A percentile compares a stretch with the other conserved stretches of the same genome.
Evolutionary conservation across 2,888 invertebrate genomes (phyloP).

Genomic region (Diaperis boleti): DNA sequence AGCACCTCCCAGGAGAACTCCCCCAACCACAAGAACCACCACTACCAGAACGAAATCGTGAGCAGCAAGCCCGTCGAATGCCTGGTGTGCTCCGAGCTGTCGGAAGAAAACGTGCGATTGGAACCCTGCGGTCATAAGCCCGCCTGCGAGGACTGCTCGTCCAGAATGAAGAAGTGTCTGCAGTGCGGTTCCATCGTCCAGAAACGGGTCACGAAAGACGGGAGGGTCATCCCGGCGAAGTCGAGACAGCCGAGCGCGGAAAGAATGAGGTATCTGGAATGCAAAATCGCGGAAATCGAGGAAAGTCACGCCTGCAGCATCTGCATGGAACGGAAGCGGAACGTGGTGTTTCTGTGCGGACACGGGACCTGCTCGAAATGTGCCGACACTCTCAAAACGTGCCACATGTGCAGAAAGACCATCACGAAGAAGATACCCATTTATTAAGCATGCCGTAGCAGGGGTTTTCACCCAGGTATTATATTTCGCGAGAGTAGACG

Average conservation of each 20-base stretch:
- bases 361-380: conserved; percentile 88
- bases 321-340: conserved; percentile 86
- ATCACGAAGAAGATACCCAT: conserved; percentile 79
- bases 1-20: conserved; percentile 62
- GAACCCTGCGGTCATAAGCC: conserved; percentile 82
- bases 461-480: too few relatives aligned
- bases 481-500: background rate
- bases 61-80: conserved; percentile 71
- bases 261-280: conserved; percentile 77
- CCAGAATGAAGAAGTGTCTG: conserved; percentile 83
- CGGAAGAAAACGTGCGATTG: conserved; percentile 73
- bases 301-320: conserved; percentile 88
- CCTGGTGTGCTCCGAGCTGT: conserved; percentile 78
- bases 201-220: conserved; percentile 69
- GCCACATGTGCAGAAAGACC: conserved; percentile 87
- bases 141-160: conserved; percentile 80
- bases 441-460: conserved; percentile 56
- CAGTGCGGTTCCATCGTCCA: conserved; percentile 75
- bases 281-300: conserved; percentile 87
- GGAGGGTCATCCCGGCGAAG: conserved; percentile 66
- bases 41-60: conserved; percentile 59
- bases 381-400: conserved; percentile 82
- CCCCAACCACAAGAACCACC: conserved; percentile 59
- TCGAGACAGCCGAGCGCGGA: conserved; percentile 76
- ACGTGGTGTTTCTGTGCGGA: conserved; percentile 90